Evolutionary conservation across 2,113 vertebrate species (phyloP).

Genomic region (Prionailurus bengalensis): DNA sequence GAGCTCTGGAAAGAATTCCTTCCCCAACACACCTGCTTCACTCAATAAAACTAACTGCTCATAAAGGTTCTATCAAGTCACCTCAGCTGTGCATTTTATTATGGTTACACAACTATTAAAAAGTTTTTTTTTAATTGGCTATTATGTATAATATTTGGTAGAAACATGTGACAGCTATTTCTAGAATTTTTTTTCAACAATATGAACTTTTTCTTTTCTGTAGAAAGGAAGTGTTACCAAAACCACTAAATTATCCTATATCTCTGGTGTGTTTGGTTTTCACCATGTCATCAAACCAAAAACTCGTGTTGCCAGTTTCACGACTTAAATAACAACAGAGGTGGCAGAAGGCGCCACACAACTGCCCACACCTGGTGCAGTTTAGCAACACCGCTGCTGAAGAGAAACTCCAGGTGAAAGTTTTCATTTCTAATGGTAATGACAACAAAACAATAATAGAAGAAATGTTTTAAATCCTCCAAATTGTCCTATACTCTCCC

Average conservation of each 20-base stretch:
- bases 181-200: neutral
- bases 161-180: neutral
- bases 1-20: neutral
- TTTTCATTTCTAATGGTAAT: neutral
- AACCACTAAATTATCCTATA: neutral
- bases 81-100: neutral
- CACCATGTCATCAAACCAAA: neutral
- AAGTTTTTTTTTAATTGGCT: neutral
- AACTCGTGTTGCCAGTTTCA: neutral
- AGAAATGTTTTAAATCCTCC: neutral
- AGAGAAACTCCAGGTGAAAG: neutral
- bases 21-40: neutral
- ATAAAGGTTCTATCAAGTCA: neutral
- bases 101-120: neutral
- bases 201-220: neutral
- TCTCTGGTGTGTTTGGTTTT: neutral
- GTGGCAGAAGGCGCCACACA: neutral
- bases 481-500: neutral
- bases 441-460: neutral
- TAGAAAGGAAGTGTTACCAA: neutral
- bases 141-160: neutral
- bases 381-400: neutral
- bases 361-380: neutral
- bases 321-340: neutral
- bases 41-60: neutral